Percentiles rank a stretch among this genome's conserved stretches.
Conservation (phyloP, 2,797 vertebrate genomes). For the Octomys mimax region DNA sequence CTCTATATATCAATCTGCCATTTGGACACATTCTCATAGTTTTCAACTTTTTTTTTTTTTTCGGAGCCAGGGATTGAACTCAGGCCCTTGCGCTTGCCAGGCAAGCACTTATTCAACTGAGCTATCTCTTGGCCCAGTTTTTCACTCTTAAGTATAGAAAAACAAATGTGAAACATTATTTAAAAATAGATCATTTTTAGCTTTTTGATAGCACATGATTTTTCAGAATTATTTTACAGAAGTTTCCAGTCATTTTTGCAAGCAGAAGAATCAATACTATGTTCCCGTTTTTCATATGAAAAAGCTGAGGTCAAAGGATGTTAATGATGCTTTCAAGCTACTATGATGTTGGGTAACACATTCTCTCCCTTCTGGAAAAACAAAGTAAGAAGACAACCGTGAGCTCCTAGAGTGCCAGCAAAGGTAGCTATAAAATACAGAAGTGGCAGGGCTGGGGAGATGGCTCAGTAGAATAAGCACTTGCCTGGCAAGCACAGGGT, state of each 20-base stretch:
- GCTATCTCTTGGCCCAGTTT: not conserved
- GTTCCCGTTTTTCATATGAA: slow-evolving; percentile 15
- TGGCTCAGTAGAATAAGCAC: too few species aligned
- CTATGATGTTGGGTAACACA: not conserved
- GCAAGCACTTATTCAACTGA: too few species aligned
- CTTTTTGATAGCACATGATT: not conserved
- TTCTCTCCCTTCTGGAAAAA: not conserved
- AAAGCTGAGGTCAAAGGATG: not conserved
- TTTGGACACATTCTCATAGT: slow-evolving; percentile 59
- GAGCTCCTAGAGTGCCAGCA: not conserved
- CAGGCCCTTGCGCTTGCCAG: too few species aligned
- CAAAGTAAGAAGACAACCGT: not conserved
- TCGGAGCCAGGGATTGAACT: too few species aligned
- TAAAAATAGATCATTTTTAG: slow-evolving; percentile 12
- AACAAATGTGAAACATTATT: slow-evolving; percentile 37
- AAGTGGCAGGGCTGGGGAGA: too few species aligned
- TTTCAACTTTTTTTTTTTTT: not conserved
- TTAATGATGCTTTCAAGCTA: not conserved
- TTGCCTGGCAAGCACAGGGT: too few species aligned
- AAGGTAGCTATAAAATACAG: not conserved
- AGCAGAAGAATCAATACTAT: not conserved
- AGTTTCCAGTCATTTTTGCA: slow-evolving; percentile 27
- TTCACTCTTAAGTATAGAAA: slow-evolving; percentile 54
- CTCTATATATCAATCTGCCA: slow-evolving; percentile 64
- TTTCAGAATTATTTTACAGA: slow-evolving; percentile 47